Evolutionary conservation across 2,888 invertebrate species (phyloP), one percentile per base, ranked within the genome.

Genomic region (Noctua janthina): DNA sequence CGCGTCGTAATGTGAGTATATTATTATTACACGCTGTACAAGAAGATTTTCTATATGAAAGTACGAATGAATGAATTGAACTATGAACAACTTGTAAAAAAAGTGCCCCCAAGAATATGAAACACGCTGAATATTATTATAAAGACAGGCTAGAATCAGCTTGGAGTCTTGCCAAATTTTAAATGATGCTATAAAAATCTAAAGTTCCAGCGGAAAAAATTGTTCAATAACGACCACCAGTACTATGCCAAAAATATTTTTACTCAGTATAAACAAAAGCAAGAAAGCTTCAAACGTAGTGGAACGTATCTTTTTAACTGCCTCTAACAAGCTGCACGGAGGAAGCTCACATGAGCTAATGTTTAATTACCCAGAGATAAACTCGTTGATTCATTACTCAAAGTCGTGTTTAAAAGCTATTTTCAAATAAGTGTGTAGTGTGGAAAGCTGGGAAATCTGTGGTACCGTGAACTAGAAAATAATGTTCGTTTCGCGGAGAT

Each of bases 161-260:
- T 94, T 96, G 96, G 96, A 94, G 82, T 29, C n/a, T 62, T 85
- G 95, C 96, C 96, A 96, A 90, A 90, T 93, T 92, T 93, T 91
- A 92, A 94, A 95, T 93, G 94, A 94, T 93, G 94, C 93, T 93
- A 95, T 96, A 95, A 96, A 96, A 95, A 94, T 93, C 91, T 91
- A 91, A 94, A 95, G 93, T 94, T 95, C 93, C 94, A 95, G 93
- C 87, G 92, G 91, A 92, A 94, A 94, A 94, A 94, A 94, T 92
- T 92, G 91, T 91, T 92, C 88, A 88, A 86, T 92, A 92, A 91
- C 90, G 91, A 91, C 89, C 87, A 87, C 87, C 91, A 92, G 91
- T 90, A 90, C 90, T 92, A 92, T 92, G 93, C 94, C 92, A 94
- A 94, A 95, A 94, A 95, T 95, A 95, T 93, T 92, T 92, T 91